Percentiles rank a stretch among this genome's conserved stretches.
Evolutionary conservation across 1,140 invertebrate species (phyloP).

Genomic region (Orchestia grillus): DNA sequence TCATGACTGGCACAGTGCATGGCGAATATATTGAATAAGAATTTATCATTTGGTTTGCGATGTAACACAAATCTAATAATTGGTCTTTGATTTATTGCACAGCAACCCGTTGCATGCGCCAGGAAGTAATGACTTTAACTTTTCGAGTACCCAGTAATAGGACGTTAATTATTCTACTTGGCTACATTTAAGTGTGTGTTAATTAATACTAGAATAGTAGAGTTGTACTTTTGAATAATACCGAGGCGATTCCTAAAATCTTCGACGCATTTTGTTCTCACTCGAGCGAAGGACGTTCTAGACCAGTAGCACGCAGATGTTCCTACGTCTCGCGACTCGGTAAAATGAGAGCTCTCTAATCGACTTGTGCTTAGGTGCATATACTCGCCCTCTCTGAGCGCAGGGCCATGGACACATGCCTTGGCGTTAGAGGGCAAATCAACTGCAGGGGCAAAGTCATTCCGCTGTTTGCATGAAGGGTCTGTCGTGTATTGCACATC

Average conservation of each 20-base stretch:
- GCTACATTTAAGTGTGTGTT: neutral
- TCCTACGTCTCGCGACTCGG: no score
- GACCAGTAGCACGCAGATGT: neutral
- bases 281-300: neutral
- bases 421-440: no score
- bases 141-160: no score
- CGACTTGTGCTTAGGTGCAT: neutral
- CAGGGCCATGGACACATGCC: no score
- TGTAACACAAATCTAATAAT: neutral
- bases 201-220: neutral
- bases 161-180: neutral
- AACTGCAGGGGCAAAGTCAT: no score
- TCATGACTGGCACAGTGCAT: neutral
- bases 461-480: no score
- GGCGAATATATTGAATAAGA: neutral
- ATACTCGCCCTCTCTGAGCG: no score
- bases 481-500: no score
- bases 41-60: neutral
- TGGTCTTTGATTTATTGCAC: no score
- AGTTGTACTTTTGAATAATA: neutral
- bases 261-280: neutral
- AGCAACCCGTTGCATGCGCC: no score
- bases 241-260: neutral
- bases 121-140: no score
- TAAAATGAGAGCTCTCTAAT: neutral